Conservation (phyloP, 2,888 invertebrate species). For the Lathronympha strigana region DNA sequence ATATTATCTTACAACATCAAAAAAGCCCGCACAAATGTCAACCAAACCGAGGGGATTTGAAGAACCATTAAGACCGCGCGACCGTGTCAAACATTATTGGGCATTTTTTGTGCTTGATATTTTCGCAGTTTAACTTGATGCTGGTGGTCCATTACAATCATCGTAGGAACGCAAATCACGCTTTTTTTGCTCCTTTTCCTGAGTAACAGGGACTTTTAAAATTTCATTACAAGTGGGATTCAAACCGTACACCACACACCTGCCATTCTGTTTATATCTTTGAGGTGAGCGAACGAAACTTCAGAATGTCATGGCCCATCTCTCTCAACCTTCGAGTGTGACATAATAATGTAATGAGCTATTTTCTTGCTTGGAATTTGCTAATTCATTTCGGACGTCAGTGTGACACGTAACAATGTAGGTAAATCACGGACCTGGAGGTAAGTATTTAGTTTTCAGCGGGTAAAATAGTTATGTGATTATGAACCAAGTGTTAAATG, state of each 20-base stretch:
- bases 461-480: not conserved
- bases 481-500: too few species aligned
- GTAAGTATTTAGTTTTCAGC: not conserved
- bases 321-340: constrained; percentile 52
- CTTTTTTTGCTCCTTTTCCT: not conserved
- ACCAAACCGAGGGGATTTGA: too few species aligned
- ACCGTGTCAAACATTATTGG: too few species aligned
- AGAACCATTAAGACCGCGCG: too few species aligned
- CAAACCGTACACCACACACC: constrained; percentile 17
- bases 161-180: not conserved
- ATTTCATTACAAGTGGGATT: not conserved
- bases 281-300: constrained; percentile 47
- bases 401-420: not conserved
- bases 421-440: not conserved
- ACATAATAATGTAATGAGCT: constrained; percentile 39
- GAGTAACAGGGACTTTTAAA: not conserved
- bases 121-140: too few species aligned
- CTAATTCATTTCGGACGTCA: constrained; percentile 3
- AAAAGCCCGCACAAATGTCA: too few species aligned
- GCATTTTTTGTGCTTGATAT: too few species aligned
- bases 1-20: too few species aligned
- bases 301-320: constrained; percentile 66
- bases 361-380: constrained; percentile 18
- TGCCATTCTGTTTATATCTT: constrained; percentile 43
- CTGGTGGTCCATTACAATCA: not conserved